phyloP scores from a whole-genome alignment of 2,797 vertebrate species.

The Micropoecilia bifurca region DNA sequence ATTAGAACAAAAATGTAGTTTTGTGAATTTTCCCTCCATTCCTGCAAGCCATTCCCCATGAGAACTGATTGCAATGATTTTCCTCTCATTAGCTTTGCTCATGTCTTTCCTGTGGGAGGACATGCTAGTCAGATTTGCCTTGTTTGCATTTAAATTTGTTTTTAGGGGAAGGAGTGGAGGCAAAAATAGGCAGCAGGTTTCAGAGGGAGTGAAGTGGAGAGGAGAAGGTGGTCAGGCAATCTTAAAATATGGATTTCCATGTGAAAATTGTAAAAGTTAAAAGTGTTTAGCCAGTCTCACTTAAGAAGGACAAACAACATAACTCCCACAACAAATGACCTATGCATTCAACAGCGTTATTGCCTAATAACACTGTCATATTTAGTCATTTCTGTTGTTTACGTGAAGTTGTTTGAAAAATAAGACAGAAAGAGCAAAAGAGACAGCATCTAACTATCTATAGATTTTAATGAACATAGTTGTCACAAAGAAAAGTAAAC shows the following conservation, averaged over 20 bases:
- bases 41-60: constrained; percentile 23
- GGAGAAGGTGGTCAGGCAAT: constrained; percentile 28
- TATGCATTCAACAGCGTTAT: constrained; percentile 32
- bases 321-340: constrained; percentile 19
- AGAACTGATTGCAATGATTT: constrained; percentile 52
- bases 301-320: constrained; percentile 39
- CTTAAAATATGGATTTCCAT: constrained; percentile 24
- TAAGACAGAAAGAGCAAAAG: constrained; percentile 23
- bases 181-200: constrained; percentile 39
- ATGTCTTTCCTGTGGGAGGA: constrained; percentile 59
- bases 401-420: constrained; percentile 1
- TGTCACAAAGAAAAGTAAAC: constrained; percentile 45
- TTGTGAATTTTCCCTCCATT: constrained; percentile 15
- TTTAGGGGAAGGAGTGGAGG: constrained; percentile 23
- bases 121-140: constrained; percentile 54
- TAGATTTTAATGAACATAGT: constrained; percentile 24
- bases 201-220: constrained; percentile 36
- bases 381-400: constrained; percentile 25
- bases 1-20: constrained; percentile 33
- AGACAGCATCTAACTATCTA: constrained; percentile 11
- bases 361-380: constrained; percentile 28
- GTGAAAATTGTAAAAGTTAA: constrained; percentile 27
- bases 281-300: constrained; percentile 16
- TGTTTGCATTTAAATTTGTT: constrained; percentile 73
- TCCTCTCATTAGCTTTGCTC: constrained; percentile 48